Evolutionary conservation across 2,888 invertebrate species (phyloP).

Genomic region (Brachynemurus nebulosus): DNA sequence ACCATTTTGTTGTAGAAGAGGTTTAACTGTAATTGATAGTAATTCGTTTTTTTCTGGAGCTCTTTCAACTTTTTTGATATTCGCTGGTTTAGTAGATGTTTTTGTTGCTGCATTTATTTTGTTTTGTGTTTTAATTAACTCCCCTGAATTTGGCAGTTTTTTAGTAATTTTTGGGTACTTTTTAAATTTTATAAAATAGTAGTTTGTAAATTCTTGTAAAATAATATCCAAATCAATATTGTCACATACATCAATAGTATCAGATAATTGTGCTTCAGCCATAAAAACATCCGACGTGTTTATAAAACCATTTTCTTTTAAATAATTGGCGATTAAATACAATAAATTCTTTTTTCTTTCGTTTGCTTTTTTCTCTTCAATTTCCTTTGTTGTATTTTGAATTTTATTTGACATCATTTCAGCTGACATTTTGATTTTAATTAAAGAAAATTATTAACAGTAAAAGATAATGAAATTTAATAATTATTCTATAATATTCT

Average conservation of each 20-base stretch:
- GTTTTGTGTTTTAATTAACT: conserved; percentile 11
- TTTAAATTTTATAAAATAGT: conserved; percentile 72
- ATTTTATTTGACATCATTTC: conserved; percentile 21
- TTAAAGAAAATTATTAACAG: no score
- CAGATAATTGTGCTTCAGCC: conserved; percentile 57
- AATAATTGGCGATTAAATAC: conserved; percentile 52
- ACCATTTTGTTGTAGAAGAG: no score
- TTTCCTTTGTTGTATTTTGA: conserved; percentile 19
- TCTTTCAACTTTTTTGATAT: not conserved
- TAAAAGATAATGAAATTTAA: no score
- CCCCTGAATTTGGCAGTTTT: conserved; percentile 23
- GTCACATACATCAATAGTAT: conserved; percentile 67
- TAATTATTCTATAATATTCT: no score
- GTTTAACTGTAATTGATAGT: no score
- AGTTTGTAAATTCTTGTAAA: conserved; percentile 77
- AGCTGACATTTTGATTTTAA: conserved; percentile 46
- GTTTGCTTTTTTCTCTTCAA: conserved; percentile 20
- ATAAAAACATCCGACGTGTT: conserved; percentile 50
- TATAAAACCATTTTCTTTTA: conserved; percentile 48
- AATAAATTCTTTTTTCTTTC: conserved; percentile 36
- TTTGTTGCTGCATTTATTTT: no score
- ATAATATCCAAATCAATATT: conserved; percentile 83
- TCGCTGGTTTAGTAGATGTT: conserved; percentile 10
- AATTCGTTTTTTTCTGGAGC: conserved; percentile 6
- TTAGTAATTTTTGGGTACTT: conserved; percentile 73